phyloP scores from a whole-genome alignment of 2,888 invertebrate genomes.

The Drosophila hawaiiensis region DNA sequence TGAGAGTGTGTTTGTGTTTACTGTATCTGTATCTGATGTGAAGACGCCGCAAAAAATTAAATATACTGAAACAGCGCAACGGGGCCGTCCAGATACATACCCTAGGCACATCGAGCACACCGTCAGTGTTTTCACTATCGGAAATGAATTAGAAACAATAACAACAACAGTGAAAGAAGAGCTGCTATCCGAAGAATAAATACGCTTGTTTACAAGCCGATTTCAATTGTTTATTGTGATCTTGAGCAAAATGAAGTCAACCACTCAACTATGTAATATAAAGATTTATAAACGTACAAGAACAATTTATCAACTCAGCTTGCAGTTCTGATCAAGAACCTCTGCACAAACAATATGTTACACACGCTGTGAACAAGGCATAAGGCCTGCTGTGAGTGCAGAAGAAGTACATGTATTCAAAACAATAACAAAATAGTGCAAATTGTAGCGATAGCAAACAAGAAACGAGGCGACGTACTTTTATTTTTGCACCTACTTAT shows the following conservation, averaged over 20 bases:
- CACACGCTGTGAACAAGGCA: neutral
- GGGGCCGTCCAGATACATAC: constrained; percentile 16
- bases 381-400: neutral
- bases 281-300: neutral
- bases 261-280: neutral
- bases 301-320: neutral
- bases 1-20: neutral
- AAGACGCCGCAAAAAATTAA: constrained; percentile 68
- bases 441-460: constrained; percentile 35
- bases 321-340: neutral
- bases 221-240: constrained; percentile 1
- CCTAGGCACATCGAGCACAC: constrained; percentile 21
- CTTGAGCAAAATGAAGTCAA: neutral
- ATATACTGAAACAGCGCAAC: constrained; percentile 58
- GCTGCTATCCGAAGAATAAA: constrained; percentile 20
- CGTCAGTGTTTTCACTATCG: constrained; percentile 65
- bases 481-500: constrained; percentile 7
- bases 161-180: constrained; percentile 18
- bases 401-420: neutral
- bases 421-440: constrained; percentile 24
- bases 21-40: constrained; percentile 43
- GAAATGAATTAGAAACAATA: constrained; percentile 58
- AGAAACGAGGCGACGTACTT: neutral
- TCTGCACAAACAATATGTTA: neutral
- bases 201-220: constrained; percentile 20